phyloP scores from a whole-genome alignment of 2,797 vertebrate species.

The Hydrolagus colliei region DNA sequence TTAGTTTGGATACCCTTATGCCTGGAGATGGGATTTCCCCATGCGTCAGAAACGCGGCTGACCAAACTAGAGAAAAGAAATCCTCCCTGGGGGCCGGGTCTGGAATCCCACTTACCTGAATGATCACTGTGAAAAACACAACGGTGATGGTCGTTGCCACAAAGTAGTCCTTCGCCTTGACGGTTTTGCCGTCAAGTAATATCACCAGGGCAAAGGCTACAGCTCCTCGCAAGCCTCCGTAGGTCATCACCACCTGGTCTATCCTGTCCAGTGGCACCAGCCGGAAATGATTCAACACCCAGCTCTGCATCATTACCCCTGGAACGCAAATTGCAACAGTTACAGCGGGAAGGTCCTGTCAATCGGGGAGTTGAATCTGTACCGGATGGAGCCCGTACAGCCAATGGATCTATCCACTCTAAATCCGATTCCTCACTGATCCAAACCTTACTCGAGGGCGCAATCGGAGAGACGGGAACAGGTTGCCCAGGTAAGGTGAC shows the following conservation, averaged over 20 bases:
- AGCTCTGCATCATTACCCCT: conserved; percentile 89
- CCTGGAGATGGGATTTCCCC: too few relatives aligned
- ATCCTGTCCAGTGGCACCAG: conserved; percentile 85
- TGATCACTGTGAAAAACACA: conserved; percentile 92
- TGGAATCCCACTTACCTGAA: conserved; percentile 64
- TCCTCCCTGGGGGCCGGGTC: too few relatives aligned
- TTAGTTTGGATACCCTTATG: too few relatives aligned
- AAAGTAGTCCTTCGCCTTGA: conserved; percentile 90
- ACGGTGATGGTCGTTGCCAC: conserved; percentile 89
- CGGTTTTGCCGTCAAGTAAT: conserved; percentile 68
- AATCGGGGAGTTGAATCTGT: too few relatives aligned
- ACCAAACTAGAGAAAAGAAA: not conserved
- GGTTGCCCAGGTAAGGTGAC: too few relatives aligned
- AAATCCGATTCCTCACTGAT: too few relatives aligned
- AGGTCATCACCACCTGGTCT: conserved; percentile 95
- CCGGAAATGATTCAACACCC: conserved; percentile 81
- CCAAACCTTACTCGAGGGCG: too few relatives aligned
- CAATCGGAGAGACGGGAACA: too few relatives aligned
- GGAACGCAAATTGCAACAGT: conserved; percentile 27
- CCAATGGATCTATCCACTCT: too few relatives aligned
- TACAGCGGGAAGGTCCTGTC: too few relatives aligned
- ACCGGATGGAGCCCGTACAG: too few relatives aligned
- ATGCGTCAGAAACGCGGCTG: too few relatives aligned
- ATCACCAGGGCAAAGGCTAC: conserved; percentile 89
- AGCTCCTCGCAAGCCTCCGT: conserved; percentile 84